Evolutionary conservation across 2,888 invertebrate species (phyloP).

Genomic region (Amphipoea oculea): DNA sequence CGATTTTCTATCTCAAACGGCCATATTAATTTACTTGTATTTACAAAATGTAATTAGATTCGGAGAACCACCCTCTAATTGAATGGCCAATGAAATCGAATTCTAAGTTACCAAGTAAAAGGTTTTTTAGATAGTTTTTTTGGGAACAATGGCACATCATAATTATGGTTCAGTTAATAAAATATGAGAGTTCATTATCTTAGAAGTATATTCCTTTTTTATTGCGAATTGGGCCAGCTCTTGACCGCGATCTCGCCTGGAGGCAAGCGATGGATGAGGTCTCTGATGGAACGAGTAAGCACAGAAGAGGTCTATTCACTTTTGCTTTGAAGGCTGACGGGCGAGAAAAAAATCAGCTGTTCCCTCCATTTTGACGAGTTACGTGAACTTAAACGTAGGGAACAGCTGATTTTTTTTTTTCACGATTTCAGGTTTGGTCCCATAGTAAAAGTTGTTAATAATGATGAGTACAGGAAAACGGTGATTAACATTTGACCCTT

Average conservation of each 20-base stretch:
- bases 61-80: conserved; percentile 20
- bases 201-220: background rate
- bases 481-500: no score
- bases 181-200: background rate
- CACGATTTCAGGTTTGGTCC: no score
- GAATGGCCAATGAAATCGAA: conserved; percentile 29
- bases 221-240: background rate
- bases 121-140: conserved; percentile 1
- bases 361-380: no score
- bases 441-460: no score
- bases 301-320: background rate
- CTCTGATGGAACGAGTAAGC: background rate
- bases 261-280: background rate
- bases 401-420: no score
- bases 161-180: background rate
- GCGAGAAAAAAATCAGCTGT: no score
- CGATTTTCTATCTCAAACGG: conserved; percentile 6
- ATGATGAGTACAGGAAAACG: no score
- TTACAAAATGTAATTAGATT: conserved; percentile 34
- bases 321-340: background rate
- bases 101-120: conserved; percentile 14
- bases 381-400: no score
- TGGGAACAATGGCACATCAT: background rate
- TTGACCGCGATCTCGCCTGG: background rate
- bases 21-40: conserved; percentile 34